These are phyloP conservation scores for Carduelis carduelis DNA, from an alignment of 2,797 vertebrate species.

Conservation along the genomic window DNA sequence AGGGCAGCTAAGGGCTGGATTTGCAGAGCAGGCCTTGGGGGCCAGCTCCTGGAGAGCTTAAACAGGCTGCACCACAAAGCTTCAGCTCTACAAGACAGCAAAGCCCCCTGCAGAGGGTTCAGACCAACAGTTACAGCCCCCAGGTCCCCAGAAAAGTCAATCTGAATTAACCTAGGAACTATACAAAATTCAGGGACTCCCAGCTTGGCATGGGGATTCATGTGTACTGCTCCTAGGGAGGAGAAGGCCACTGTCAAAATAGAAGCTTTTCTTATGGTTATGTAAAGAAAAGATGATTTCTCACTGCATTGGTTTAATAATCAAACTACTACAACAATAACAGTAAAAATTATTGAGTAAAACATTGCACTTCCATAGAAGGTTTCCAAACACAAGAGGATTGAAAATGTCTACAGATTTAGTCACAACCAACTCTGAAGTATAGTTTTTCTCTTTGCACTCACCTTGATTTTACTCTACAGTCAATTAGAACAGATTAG, in stretches of 20 bases:
- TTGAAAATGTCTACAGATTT: neutral
- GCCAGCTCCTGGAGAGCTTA: neutral
- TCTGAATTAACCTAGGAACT: neutral
- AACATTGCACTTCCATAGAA: neutral
- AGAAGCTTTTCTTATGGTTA: neutral
- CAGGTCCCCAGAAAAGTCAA: neutral
- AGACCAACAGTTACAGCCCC: neutral
- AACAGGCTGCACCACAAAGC: neutral
- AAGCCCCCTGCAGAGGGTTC: neutral
- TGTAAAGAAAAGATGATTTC: neutral
- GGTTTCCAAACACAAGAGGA: neutral
- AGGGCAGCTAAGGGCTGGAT: neutral
- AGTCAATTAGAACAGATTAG: neutral
- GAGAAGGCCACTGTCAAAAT: neutral
- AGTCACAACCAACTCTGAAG: neutral
- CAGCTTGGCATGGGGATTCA: rapidly evolving
- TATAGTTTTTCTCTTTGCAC: neutral
- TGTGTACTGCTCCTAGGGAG: neutral
- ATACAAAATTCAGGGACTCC: rapidly evolving
- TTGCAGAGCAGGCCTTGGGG: neutral
- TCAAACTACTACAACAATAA: neutral
- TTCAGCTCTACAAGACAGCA: neutral
- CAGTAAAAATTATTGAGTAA: neutral
- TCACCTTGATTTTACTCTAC: neutral
- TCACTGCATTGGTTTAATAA: neutral